Evolutionary conservation across 2,888 invertebrate genomes (phyloP).

Genomic region (Hemistola chrysoprasaria): DNA sequence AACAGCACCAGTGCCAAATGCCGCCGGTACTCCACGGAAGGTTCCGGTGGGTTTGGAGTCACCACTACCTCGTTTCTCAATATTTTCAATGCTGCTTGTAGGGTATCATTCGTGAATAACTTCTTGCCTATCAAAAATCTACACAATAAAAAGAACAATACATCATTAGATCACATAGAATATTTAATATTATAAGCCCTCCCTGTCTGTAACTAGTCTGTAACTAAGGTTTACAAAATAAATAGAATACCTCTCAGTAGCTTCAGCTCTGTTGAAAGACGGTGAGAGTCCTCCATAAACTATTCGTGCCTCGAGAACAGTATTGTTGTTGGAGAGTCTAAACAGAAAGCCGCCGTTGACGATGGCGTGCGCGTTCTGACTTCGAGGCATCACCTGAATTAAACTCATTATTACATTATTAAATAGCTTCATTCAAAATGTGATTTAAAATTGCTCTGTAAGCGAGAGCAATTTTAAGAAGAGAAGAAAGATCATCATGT

Average conservation of each 20-base stretch:
- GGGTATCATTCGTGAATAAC: slow-evolving; percentile 62
- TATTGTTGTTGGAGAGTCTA: slow-evolving; percentile 78
- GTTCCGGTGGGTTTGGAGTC: slow-evolving; percentile 84
- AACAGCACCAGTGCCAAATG: slow-evolving; percentile 88
- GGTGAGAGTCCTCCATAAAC: slow-evolving; percentile 82
- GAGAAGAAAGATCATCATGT: too few relatives aligned
- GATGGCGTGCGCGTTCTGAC: slow-evolving; percentile 89
- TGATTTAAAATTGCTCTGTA: too few relatives aligned
- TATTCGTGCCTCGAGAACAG: slow-evolving; percentile 58
- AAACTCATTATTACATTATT: too few relatives aligned
- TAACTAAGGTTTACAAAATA: too few relatives aligned
- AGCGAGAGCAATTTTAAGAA: too few relatives aligned
- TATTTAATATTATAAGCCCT: too few relatives aligned
- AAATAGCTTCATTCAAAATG: too few relatives aligned
- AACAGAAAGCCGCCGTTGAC: slow-evolving; percentile 89
- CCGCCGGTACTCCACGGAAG: slow-evolving; percentile 86
- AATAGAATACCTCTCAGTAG: slow-evolving; percentile 59
- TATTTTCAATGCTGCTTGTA: slow-evolving; percentile 73
- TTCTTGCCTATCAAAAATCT: slow-evolving; percentile 60
- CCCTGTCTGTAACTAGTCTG: too few relatives aligned
- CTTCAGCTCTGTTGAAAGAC: slow-evolving; percentile 61
- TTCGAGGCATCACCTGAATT: slow-evolving; percentile 88
- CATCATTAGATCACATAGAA: too few relatives aligned
- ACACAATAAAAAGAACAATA: too few relatives aligned
- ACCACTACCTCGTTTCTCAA: slow-evolving; percentile 85